phyloP scores from a whole-genome alignment of 2,888 invertebrate genomes.

The Sympetrum striolatum region DNA sequence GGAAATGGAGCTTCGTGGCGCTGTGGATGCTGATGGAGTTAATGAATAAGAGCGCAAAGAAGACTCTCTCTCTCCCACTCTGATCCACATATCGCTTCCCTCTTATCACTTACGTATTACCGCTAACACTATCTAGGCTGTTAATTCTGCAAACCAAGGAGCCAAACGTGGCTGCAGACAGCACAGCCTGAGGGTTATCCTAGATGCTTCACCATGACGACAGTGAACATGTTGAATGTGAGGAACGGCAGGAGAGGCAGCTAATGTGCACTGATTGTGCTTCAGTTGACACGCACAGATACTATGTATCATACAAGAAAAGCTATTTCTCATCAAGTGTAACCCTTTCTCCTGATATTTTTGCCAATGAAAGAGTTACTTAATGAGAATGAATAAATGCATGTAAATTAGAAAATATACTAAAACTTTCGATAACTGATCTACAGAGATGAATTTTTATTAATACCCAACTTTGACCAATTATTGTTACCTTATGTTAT shows the following conservation, averaged over 20 bases:
- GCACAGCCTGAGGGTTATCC: constrained; percentile 9
- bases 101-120: neutral
- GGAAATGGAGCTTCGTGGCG: constrained; percentile 1
- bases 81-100: constrained; percentile 34
- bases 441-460: neutral
- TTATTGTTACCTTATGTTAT: no score
- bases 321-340: constrained; percentile 34
- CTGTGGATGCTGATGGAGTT: constrained; percentile 37
- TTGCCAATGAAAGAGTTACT: constrained; percentile 42
- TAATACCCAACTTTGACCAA: neutral
- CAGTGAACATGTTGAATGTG: constrained; percentile 18
- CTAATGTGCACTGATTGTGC: constrained; percentile 39
- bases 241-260: neutral
- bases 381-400: neutral
- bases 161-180: constrained; percentile 12
- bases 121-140: neutral
- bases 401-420: constrained; percentile 31
- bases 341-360: constrained; percentile 40
- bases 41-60: neutral
- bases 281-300: constrained; percentile 41
- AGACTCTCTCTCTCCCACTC: constrained; percentile 10
- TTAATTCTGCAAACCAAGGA: neutral
- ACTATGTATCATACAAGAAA: constrained; percentile 36
- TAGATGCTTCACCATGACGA: constrained; percentile 23
- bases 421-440: constrained; percentile 32